These are phyloP conservation scores for Cepaea nemoralis DNA, from an alignment of 1,140 invertebrate species.

Conservation along the genomic window DNA sequence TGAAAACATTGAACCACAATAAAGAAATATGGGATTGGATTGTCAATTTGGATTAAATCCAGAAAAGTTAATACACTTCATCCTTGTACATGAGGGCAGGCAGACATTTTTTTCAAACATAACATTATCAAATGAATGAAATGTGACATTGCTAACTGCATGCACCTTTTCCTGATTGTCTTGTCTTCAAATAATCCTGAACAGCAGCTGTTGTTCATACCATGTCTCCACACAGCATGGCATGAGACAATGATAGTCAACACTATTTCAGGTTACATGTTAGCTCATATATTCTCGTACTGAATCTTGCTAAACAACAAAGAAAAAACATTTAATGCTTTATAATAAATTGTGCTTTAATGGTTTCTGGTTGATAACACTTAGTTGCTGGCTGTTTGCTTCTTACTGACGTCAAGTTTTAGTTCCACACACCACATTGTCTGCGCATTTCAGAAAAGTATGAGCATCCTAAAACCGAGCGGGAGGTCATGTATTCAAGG, in stretches of 20 bases:
- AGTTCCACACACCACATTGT: conserved; percentile 9
- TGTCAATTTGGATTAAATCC: too few relatives aligned
- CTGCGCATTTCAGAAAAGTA: conserved; percentile 32
- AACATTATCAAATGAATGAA: too few relatives aligned
- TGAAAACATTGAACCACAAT: too few relatives aligned
- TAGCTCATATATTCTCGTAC: too few relatives aligned
- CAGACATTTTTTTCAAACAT: too few relatives aligned
- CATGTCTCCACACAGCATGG: not conserved
- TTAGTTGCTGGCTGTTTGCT: not conserved
- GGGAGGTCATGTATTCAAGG: conserved; percentile 33
- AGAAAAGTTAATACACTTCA: too few relatives aligned
- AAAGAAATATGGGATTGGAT: too few relatives aligned
- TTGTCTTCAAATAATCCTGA: conserved; percentile 6
- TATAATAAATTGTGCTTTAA: not conserved
- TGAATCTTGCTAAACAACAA: too few relatives aligned
- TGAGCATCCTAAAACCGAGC: conserved; percentile 3
- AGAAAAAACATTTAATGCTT: too few relatives aligned
- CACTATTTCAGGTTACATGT: too few relatives aligned
- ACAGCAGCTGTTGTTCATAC: not conserved
- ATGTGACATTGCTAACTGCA: not conserved
- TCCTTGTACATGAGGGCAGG: too few relatives aligned
- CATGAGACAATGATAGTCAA: not conserved
- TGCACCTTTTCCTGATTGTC: not conserved
- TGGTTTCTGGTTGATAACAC: not conserved
- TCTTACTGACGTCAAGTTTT: conserved; percentile 2